Conservation (phyloP, 2,113 vertebrate genomes). For the Xiphorhynchus elegans region DNA sequence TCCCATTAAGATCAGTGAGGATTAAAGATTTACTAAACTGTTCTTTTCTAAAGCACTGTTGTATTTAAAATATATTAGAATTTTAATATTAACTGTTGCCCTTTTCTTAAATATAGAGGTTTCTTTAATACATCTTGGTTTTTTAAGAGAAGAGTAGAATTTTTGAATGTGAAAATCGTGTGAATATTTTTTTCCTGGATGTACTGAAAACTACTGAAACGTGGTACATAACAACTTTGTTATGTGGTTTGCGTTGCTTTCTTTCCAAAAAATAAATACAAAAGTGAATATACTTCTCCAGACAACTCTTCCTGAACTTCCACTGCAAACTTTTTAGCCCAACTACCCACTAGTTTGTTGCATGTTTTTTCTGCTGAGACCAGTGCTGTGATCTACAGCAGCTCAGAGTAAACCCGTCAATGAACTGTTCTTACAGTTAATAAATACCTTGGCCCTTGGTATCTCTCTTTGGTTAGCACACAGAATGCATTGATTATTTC, state of each 20-base stretch:
- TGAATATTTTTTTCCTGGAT: background rate
- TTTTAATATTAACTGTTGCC: background rate
- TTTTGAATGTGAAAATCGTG: background rate
- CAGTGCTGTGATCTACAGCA: background rate
- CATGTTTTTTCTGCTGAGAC: background rate
- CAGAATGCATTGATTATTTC: conserved; percentile 27
- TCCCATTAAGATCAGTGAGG: background rate
- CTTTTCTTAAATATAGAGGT: background rate
- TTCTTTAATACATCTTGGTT: background rate
- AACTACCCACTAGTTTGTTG: background rate
- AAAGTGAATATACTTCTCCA: background rate
- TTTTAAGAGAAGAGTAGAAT: background rate
- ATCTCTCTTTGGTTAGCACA: conserved; percentile 47
- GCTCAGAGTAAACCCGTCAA: background rate
- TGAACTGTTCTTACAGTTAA: conserved; percentile 33
- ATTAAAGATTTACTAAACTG: background rate
- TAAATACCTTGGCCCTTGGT: conserved; percentile 31
- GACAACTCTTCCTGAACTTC: background rate
- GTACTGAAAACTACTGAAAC: background rate
- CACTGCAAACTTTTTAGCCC: background rate
- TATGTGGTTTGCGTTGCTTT: background rate
- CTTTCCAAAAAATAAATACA: background rate
- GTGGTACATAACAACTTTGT: background rate
- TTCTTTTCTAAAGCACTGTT: background rate
- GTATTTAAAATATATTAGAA: background rate